Base-by-base conservation (phyloP, 2,113 vertebrate species). In the Elephantulus edwardii region DNA sequence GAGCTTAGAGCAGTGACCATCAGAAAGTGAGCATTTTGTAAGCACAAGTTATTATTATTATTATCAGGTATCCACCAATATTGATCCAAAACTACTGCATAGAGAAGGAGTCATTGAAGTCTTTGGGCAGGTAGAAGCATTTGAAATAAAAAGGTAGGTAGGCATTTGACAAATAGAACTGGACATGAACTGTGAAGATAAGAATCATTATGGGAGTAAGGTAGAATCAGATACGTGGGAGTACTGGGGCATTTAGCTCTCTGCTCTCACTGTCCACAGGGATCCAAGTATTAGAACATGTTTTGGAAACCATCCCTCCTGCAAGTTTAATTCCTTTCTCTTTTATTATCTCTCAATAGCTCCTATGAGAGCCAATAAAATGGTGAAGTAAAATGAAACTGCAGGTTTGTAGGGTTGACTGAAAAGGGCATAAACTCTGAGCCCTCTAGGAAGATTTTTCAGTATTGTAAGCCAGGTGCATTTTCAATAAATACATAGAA, bases 241-340 rank as follows among this genome's bases (percentile, higher is more conserved):
- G 33, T 33, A 42, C n/a, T 54, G 13, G 52, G 52, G 4, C 19
- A 68, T n/a, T 56, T 58, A 64, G 26, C 24, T 58, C 17, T 14
- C 3, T 35, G 24, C 6, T 4, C 7, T 1, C 1, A 46, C 30
- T 78, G 0, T 77, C n/a, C 76, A 14, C 19, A 78, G 70, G 89
- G 4, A 92, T 24, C 58, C 10, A 62, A 70, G 16, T 52, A 24
- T 5, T 78, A 48, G 4, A 56, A 62, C 42, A 60, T 90, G 58
- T 83, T 86, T 94, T 48, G 52, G 72, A 86, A 89, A 89, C 2
- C 42, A 62, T 60, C 80, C 9, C 19, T 84, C 12, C 28, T 84
- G 26, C 17, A 81, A 74, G 16, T 89, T 80, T 62, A 88, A 92
- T 94, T 92, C 66, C 22, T 26, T 64, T 88, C 38, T 71, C 26